Evolutionary conservation across 2,797 vertebrate genomes (phyloP).

Genomic region (Hozukius guyotensis): DNA sequence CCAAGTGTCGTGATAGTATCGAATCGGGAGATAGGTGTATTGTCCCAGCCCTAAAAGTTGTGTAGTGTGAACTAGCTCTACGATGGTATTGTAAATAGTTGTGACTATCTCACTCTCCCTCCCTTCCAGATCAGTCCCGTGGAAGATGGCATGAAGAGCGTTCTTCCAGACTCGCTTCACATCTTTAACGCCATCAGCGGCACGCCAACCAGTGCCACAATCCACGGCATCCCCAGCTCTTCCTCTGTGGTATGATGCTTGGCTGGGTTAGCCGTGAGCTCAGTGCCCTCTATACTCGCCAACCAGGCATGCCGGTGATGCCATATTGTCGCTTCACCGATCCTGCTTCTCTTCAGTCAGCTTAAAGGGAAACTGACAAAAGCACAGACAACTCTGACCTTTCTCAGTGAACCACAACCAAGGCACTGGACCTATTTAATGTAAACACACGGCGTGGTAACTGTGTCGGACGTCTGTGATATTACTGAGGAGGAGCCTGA

Average conservation of each 20-base stretch:
- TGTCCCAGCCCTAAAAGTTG: too few relatives aligned
- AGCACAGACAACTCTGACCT: slow-evolving; percentile 8
- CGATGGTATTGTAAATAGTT: background rate
- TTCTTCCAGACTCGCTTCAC: slow-evolving; percentile 93
- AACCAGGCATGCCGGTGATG: slow-evolving; percentile 19
- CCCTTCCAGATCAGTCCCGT: slow-evolving; percentile 88
- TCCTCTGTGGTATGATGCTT: slow-evolving; percentile 93
- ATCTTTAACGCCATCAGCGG: slow-evolving; percentile 99
- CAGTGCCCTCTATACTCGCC: background rate
- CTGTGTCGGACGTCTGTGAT: slow-evolving; percentile 6
- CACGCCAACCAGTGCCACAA: slow-evolving; percentile 91
- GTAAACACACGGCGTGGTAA: background rate
- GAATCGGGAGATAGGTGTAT: too few relatives aligned
- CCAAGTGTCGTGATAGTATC: too few relatives aligned
- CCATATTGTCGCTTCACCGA: slow-evolving; percentile 5
- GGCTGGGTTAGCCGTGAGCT: slow-evolving; percentile 15
- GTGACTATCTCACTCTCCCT: background rate
- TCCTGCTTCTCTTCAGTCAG: slow-evolving; percentile 13
- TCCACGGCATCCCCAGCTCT: slow-evolving; percentile 95
- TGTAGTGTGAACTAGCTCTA: too few relatives aligned
- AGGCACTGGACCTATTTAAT: slow-evolving; percentile 43
- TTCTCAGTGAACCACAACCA: background rate
- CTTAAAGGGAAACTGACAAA: slow-evolving; percentile 28
- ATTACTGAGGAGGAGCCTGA: background rate
- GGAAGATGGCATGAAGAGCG: slow-evolving; percentile 91